Base-by-base conservation (phyloP, 2,113 vertebrate genomes). In the Leucopsar rothschildi region DNA sequence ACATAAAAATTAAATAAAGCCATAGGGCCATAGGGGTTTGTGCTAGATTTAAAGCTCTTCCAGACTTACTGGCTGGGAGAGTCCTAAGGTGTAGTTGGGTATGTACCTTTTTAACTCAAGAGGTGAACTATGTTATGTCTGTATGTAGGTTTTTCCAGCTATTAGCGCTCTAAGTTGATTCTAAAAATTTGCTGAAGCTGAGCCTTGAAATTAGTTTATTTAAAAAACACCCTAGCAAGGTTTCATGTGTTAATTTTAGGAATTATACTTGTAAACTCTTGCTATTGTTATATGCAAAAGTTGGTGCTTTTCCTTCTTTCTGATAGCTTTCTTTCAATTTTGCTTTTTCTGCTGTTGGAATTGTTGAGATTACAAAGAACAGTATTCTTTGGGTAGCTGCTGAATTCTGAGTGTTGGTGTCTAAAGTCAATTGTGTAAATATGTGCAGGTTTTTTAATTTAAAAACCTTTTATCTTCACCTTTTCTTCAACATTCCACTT, bases 251-350 rank as follows among this genome's bases (percentile, higher is more conserved):
- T 55, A 80, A 56, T 4, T 85, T 53, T 25, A 76, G n/a, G 49
- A 82, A 45, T 80, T 70, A 6, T 5, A 27, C 3, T 7, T 82
- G 42, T 35, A 45, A 91, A 57, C 4, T 47, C 15, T 22, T 37
- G 31, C 2, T 65, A 25, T 20, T 0, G 0, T 60, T 82, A 56
- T 6, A 23, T 64, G 12, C 27, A 42, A 29, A 68, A 40, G 6
- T 19, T 37, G 5, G 5, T 8, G 9, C 2, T 25, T 21, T 7
- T 31, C 28, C 37, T 71, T 14, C 14, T 44, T 18, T 5, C 33
- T 76, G 11, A 9, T 85, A 42, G 15, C 21, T 88, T 72, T 23
- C 21, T 78, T 50, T 90, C 29, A 28, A 0, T 75, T 70, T 52
- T 61, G 22, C 39, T 47, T 78, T 71, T 64, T 90, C 44, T 53